These are phyloP conservation scores for Drosophila triauraria DNA, from an alignment of 1,140 invertebrate genomes.

Conservation along the genomic window DNA sequence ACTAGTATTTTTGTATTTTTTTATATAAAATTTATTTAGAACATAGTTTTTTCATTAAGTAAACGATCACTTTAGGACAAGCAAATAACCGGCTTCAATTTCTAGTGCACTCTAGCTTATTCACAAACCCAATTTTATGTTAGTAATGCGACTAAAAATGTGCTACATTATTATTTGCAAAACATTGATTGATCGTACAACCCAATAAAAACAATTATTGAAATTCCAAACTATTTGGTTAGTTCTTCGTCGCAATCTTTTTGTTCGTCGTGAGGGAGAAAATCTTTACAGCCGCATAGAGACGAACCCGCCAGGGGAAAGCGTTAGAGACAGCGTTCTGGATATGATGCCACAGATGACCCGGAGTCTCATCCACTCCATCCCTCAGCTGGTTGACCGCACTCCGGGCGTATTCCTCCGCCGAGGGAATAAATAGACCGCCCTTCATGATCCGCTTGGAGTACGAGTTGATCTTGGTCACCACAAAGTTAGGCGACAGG, in stretches of 20 bases:
- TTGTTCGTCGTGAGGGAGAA: conserved; percentile 16
- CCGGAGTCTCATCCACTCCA: conserved; percentile 91
- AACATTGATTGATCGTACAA: background rate
- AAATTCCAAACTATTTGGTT: background rate
- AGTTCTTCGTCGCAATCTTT: background rate
- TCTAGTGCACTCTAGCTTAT: too few species aligned
- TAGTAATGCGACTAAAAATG: too few species aligned
- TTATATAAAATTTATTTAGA: background rate
- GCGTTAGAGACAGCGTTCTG: conserved; percentile 33
- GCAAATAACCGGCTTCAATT: background rate
- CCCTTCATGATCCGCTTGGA: conserved; percentile 90
- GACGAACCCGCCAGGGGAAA: conserved; percentile 53
- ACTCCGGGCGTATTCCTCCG: conserved; percentile 90
- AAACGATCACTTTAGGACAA: background rate
- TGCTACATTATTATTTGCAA: background rate
- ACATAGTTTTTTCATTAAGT: background rate
- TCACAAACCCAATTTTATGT: background rate
- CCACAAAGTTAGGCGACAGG: conserved; percentile 94
- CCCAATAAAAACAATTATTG: background rate
- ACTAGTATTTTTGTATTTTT: too few species aligned
- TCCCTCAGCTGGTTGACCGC: conserved; percentile 92
- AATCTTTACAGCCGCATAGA: conserved; percentile 3
- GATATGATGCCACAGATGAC: conserved; percentile 94
- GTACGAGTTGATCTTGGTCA: conserved; percentile 95
- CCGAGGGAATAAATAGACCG: conserved; percentile 91